These are phyloP conservation scores for Petrophora chlorosata DNA, from an alignment of 2,888 invertebrate genomes.

Conservation along the genomic window DNA sequence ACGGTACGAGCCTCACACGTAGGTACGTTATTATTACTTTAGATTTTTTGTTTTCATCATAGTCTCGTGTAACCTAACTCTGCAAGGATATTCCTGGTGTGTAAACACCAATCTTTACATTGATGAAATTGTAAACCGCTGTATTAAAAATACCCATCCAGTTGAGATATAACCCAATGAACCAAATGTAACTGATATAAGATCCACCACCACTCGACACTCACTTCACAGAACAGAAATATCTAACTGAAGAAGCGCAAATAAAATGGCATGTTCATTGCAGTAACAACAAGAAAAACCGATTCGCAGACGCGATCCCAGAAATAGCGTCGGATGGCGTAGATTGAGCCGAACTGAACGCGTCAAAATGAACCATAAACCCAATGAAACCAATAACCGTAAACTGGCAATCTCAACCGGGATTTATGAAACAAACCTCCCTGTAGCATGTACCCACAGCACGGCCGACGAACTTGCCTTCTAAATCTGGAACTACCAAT, in stretches of 20 bases:
- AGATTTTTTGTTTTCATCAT: conserved; percentile 3
- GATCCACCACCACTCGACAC: too few species aligned
- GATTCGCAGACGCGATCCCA: conserved; percentile 37
- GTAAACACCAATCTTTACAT: background rate
- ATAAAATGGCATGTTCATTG: conserved; percentile 13
- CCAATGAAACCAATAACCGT: conserved; percentile 64
- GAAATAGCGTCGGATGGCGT: conserved; percentile 50
- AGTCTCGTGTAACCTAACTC: conserved; percentile 3
- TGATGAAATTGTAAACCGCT: background rate
- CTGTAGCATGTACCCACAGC: conserved; percentile 37
- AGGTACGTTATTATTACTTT: background rate
- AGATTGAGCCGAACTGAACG: conserved; percentile 54
- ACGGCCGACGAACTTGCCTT: conserved; percentile 60
- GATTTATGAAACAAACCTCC: conserved; percentile 62
- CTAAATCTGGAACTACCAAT: conserved; percentile 35
- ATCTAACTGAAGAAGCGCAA: conserved; percentile 3
- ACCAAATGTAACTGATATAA: background rate
- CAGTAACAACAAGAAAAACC: conserved; percentile 33
- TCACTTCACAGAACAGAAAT: background rate
- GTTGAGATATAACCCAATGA: background rate
- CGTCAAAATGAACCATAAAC: conserved; percentile 62
- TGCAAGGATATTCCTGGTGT: background rate
- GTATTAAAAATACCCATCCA: background rate
- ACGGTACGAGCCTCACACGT: conserved; percentile 5
- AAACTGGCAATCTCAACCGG: conserved; percentile 57